Base-by-base conservation (phyloP, 2,888 invertebrate genomes). In the Machimus atricapillus region DNA sequence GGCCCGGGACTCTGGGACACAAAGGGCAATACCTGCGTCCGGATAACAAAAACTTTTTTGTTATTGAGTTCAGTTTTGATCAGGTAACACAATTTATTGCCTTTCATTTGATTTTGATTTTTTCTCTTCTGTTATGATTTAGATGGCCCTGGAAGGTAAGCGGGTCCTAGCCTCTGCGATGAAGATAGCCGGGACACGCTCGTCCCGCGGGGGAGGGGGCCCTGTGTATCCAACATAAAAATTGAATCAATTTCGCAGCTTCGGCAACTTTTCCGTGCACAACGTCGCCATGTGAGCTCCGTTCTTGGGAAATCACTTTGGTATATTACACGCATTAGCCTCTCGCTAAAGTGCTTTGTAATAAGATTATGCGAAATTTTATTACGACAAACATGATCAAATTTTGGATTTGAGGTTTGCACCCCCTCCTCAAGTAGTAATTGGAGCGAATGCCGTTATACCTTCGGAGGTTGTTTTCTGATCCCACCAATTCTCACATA, bases 81-180 rank as follows among this genome's bases (percentile, higher is more conserved):
- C 87, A 87, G 87, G 82, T 87, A 87, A 87, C 87, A 81, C 81
- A 87, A 87, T 87, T 87, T 87, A 87, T 87, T 87, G 87, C 74
- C 19, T 87, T 87, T 87, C 87, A 87, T 87, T 87, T 73, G 86
- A 86, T 86, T 86, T 86, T 34, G 86, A 78, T 16, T 66, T 66
- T 78, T 66, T 66, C 66, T 66, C 66, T 66, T 78, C 58, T 66
- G 79, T 79, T 79, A 78, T 79, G 56, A 79, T 86, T 78, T 78
- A 82, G 82, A 66, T 82, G 82, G 58, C 37, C 56, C 34, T 58
- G 46, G 23, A 16, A 52, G 52, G 52, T 52, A 52, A 52, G 52
- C 52, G 52, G 52, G 52, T 52, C 27, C 46, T 46, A 14, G 1
- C 43, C 40, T 12, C 46, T 43, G 31, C 23, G 31, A 46, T 46